These are phyloP conservation scores for Tethea ocularis DNA, from an alignment of 2,888 invertebrate genomes.

Conservation along the genomic window DNA sequence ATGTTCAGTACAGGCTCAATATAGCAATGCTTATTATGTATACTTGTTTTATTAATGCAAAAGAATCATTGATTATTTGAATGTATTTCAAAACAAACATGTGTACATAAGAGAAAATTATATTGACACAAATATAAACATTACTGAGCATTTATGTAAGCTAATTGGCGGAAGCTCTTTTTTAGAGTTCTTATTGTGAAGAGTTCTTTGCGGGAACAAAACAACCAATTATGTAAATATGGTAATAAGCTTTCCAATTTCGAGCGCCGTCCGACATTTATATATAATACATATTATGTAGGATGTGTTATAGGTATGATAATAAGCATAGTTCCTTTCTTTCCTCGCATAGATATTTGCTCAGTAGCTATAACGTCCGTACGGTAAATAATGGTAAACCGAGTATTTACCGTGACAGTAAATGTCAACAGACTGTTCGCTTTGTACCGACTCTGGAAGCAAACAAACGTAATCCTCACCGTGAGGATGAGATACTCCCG, in stretches of 20 bases:
- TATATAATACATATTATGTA: too few relatives aligned
- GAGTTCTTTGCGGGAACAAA: background rate
- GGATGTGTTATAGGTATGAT: conserved; percentile 13
- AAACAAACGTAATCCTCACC: conserved; percentile 71
- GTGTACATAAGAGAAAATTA: too few relatives aligned
- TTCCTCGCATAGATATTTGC: conserved; percentile 44
- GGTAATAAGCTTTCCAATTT: background rate
- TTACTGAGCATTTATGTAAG: too few relatives aligned
- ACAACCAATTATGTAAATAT: background rate
- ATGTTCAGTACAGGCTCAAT: too few relatives aligned
- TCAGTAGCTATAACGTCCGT: conserved; percentile 63
- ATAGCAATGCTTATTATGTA: too few relatives aligned
- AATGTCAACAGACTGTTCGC: conserved; percentile 77
- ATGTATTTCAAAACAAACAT: too few relatives aligned
- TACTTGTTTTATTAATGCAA: too few relatives aligned
- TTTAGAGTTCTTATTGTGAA: too few relatives aligned
- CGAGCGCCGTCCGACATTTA: background rate
- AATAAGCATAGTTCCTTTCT: conserved; percentile 32
- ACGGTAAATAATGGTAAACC: conserved; percentile 76
- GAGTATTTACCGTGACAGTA: conserved; percentile 75
- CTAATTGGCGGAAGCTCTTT: too few relatives aligned
- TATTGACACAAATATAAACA: too few relatives aligned
- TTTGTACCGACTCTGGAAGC: conserved; percentile 69
- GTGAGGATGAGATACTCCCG: conserved; percentile 43
- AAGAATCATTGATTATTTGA: too few relatives aligned